phyloP scores from a whole-genome alignment of 92 coral and sea anemone genomes.

The Galaxea fascicularis region DNA sequence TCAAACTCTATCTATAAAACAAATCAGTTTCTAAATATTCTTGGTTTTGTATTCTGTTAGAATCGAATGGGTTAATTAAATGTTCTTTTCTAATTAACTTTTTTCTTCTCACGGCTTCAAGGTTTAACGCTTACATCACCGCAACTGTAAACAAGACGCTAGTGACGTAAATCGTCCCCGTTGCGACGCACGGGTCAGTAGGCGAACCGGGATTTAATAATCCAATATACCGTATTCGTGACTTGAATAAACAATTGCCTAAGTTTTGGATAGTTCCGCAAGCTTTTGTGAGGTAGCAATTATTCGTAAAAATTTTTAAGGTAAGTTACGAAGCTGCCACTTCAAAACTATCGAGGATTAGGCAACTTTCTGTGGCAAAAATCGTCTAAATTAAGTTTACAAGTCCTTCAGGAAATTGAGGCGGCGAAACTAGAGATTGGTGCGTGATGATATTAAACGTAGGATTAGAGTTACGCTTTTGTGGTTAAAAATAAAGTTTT shows the following conservation, averaged over 20 bases:
- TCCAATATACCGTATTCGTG: not conserved
- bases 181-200: not conserved
- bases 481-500: conserved; percentile 6
- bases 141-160: not conserved
- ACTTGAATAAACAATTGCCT: conserved; percentile 3
- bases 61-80: not conserved
- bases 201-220: not conserved
- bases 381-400: not conserved
- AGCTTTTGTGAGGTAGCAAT: not conserved
- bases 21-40: not conserved
- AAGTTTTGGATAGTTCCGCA: not conserved
- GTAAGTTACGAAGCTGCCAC: not conserved
- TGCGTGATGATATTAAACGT: not conserved
- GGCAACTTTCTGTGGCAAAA: not conserved
- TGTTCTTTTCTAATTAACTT: not conserved
- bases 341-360: not conserved
- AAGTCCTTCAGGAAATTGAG: conserved; percentile 20
- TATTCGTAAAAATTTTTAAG: not conserved
- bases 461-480: conserved; percentile 11
- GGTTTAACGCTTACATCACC: not conserved
- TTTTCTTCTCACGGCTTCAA: not conserved
- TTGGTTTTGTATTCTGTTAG: not conserved
- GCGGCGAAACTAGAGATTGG: not conserved
- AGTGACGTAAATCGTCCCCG: not conserved
- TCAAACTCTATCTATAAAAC: too few species aligned